phyloP scores from a whole-genome alignment of 2,888 invertebrate genomes.

The Rotaria magnacalcarata region DNA sequence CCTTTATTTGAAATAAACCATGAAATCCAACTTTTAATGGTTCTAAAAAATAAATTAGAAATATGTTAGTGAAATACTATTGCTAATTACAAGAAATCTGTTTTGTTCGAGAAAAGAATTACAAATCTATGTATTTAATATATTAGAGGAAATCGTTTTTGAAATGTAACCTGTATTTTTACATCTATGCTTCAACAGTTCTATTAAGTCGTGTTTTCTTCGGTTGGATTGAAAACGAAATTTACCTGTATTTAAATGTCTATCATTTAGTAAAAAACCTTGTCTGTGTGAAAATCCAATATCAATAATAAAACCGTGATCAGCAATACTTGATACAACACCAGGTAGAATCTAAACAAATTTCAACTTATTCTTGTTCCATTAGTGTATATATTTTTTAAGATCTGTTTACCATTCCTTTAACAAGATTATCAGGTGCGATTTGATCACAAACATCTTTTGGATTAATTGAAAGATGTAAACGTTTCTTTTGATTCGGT shows the following conservation, averaged over 20 bases:
- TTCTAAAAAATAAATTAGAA: background rate
- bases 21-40: background rate
- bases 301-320: conserved; percentile 37
- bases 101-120: too few species aligned
- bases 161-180: too few species aligned
- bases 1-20: conserved; percentile 13
- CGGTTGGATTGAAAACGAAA: background rate
- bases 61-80: too few species aligned
- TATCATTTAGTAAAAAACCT: conserved; percentile 39
- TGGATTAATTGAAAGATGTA: conserved; percentile 41
- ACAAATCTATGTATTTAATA: too few species aligned
- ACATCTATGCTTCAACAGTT: too few species aligned
- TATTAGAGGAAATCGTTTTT: too few species aligned
- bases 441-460: conserved; percentile 36
- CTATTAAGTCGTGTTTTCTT: too few species aligned
- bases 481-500: conserved; percentile 48
- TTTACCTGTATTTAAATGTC: background rate
- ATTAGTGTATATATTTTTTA: background rate
- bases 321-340: conserved; percentile 32
- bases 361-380: too few species aligned
- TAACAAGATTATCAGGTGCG: conserved; percentile 27
- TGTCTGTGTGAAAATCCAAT: conserved; percentile 39
- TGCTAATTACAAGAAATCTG: too few species aligned
- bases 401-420: conserved; percentile 34
- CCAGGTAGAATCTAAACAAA: conserved; percentile 34